A percentile compares a stretch with the other conserved stretches of the same genome.
Evolutionary conservation across 2,113 vertebrate species (phyloP).

Genomic region (Tenrec ecaudatus): DNA sequence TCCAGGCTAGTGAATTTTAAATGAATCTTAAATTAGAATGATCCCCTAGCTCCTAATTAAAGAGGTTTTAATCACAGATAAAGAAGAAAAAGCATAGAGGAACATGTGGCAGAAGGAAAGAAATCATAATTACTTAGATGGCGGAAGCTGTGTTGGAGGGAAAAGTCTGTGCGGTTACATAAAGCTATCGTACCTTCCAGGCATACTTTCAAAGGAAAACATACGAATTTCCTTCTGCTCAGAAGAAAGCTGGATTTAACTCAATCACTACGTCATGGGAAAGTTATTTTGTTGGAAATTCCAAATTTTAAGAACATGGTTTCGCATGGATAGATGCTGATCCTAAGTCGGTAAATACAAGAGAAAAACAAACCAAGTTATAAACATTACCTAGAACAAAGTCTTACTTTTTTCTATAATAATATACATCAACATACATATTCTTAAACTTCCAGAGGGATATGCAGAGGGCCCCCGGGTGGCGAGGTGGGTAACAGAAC

Average conservation of each 20-base stretch:
- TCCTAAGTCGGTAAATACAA: not conserved
- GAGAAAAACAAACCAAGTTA: not conserved
- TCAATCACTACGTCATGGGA: constrained; percentile 3
- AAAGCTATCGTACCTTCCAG: constrained; percentile 3
- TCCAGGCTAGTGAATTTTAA: constrained; percentile 43
- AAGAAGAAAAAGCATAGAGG: constrained; percentile 37
- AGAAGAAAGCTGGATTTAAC: constrained; percentile 37
- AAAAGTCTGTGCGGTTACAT: not conserved
- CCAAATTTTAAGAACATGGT: constrained; percentile 27
- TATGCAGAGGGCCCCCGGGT: too few species aligned
- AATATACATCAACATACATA: not conserved
- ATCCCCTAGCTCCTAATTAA: constrained; percentile 55
- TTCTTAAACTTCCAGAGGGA: constrained; percentile 43
- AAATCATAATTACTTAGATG: constrained; percentile 41
- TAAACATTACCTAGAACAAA: not conserved
- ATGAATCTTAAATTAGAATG: constrained; percentile 63
- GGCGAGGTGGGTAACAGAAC: too few species aligned
- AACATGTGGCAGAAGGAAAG: constrained; percentile 2
- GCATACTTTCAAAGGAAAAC: constrained; percentile 45
- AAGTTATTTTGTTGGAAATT: constrained; percentile 46
- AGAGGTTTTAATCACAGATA: constrained; percentile 52
- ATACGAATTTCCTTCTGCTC: constrained; percentile 1
- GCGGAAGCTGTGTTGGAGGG: not conserved
- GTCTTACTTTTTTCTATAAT: not conserved
- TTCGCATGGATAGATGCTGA: constrained; percentile 8